These are phyloP conservation scores for Paramisgurnus dabryanus DNA, from an alignment of 2,113 vertebrate genomes.

Conservation along the genomic window DNA sequence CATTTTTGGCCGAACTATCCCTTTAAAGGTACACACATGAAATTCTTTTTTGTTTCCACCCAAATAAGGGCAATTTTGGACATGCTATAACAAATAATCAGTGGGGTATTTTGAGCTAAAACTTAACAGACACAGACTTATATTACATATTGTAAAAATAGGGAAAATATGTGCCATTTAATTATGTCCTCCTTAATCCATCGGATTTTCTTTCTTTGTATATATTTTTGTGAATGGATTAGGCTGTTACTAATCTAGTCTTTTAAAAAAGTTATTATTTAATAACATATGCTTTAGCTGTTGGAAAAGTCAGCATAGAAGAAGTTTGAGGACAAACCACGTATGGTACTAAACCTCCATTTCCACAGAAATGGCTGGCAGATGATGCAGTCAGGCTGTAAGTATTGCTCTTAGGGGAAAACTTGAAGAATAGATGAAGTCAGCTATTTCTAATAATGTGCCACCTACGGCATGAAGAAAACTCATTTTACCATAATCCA, in stretches of 20 bases:
- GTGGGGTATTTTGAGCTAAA: too few species aligned
- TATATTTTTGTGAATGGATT: background rate
- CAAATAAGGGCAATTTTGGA: too few species aligned
- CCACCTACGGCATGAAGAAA: conserved; percentile 14
- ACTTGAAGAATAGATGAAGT: background rate
- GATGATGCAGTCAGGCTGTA: conserved; percentile 26
- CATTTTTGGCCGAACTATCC: too few species aligned
- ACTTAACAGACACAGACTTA: too few species aligned
- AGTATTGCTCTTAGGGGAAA: conserved; percentile 11
- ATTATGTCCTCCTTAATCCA: too few species aligned
- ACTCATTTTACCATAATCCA: conserved; percentile 17
- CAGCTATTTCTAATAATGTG: conserved; percentile 26
- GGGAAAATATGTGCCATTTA: too few species aligned
- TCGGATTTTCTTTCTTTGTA: background rate
- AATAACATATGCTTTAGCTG: too few species aligned
- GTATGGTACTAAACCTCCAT: background rate
- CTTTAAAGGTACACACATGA: too few species aligned
- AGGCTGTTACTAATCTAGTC: too few species aligned
- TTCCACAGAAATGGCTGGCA: background rate
- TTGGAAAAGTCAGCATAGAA: background rate
- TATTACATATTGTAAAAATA: too few species aligned
- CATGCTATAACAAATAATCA: too few species aligned
- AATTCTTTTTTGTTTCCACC: too few species aligned
- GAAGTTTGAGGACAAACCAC: conserved; percentile 14
- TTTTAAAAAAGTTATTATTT: background rate